A percentile compares a stretch with the other conserved stretches of the same genome.
Conservation (phyloP, 1,140 invertebrate genomes). For the Drosophila truncata region DNA sequence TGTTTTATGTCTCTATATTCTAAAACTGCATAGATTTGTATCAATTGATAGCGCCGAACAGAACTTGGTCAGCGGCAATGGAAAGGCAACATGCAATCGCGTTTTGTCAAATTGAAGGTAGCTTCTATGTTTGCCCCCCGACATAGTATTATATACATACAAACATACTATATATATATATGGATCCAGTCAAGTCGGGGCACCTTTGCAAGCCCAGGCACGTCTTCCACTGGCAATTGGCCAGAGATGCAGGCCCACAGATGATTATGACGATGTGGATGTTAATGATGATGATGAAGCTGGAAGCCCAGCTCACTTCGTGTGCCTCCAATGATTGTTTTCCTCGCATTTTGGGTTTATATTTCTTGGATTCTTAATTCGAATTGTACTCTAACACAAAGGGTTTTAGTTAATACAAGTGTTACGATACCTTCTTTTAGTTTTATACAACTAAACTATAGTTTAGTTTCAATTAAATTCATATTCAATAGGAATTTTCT, state of each 20-base stretch:
- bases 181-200: constrained; percentile 26
- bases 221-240: constrained; percentile 72
- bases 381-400: constrained; percentile 1
- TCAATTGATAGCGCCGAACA: constrained; percentile 72
- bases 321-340: constrained; percentile 51
- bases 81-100: constrained; percentile 73
- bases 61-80: constrained; percentile 74
- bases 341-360: constrained; percentile 28
- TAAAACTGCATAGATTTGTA: constrained; percentile 75
- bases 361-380: constrained; percentile 21
- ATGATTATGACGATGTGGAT: constrained; percentile 11
- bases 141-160: constrained; percentile 1
- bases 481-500: neutral
- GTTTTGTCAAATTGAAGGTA: constrained; percentile 73
- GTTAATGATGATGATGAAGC: constrained; percentile 6
- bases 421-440: neutral
- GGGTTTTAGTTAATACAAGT: neutral
- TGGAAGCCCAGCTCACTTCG: constrained; percentile 39
- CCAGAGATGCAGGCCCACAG: constrained; percentile 45
- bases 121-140: constrained; percentile 41
- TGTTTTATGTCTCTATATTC: constrained; percentile 69
- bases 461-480: neutral
- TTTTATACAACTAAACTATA: neutral
- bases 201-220: constrained; percentile 76
- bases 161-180: neutral